Evolutionary conservation across 2,888 invertebrate species (phyloP).

Genomic region (Resseliella maxima): DNA sequence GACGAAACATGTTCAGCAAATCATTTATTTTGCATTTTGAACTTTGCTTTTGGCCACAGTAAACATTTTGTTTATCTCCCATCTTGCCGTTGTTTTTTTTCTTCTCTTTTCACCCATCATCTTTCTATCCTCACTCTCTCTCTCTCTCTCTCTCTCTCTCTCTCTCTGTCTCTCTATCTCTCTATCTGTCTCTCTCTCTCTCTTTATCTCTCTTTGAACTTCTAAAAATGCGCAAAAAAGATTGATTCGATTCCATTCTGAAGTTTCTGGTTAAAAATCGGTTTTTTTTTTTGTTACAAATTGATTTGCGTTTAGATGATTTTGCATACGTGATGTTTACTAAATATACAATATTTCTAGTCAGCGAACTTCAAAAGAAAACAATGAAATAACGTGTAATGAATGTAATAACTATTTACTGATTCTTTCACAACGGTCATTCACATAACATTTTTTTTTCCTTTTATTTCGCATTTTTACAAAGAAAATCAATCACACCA

Average conservation of each 20-base stretch:
- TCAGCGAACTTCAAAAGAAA: background rate
- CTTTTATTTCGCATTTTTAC: no score
- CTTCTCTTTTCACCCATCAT: background rate
- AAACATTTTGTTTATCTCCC: slow-evolving; percentile 16
- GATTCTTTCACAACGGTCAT: background rate
- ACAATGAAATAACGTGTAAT: background rate
- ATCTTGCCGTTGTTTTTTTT: background rate
- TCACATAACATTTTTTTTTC: background rate
- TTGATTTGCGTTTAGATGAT: background rate
- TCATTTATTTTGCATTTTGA: slow-evolving; percentile 30
- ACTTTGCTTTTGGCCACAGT: slow-evolving; percentile 11
- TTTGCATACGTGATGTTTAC: slow-evolving; percentile 24
- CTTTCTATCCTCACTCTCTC: background rate
- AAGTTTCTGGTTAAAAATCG: slow-evolving; percentile 34
- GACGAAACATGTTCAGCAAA: slow-evolving; percentile 36
- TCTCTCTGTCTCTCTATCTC: background rate
- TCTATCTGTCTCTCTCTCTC: background rate
- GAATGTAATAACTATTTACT: no score
- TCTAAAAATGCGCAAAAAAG: background rate
- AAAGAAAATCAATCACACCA: no score
- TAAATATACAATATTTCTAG: background rate
- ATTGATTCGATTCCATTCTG: background rate
- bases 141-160: background rate
- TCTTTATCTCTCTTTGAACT: background rate
- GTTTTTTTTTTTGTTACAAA: background rate